Conservation (phyloP, 2,113 vertebrate species). For the Etia nguti region DNA sequence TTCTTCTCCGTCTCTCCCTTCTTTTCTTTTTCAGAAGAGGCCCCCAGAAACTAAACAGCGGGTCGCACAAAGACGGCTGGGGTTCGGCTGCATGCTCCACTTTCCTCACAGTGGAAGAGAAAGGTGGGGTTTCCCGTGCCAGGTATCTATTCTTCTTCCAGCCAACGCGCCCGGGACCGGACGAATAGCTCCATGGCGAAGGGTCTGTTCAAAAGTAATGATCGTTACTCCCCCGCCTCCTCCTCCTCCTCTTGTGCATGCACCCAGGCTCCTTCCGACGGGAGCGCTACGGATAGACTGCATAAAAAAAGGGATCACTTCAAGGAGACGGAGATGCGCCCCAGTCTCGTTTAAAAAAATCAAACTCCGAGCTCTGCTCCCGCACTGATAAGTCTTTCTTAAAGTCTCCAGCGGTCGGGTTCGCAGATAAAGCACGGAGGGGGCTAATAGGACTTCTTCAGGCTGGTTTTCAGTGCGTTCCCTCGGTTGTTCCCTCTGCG, state of each 20-base stretch:
- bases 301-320: constrained; percentile 48
- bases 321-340: constrained; percentile 61
- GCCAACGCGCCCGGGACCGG: constrained; percentile 39
- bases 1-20: background rate
- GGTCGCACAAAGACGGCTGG: constrained; percentile 61
- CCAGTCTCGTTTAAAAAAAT: constrained; percentile 23
- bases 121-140: constrained; percentile 22
- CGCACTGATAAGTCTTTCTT: background rate
- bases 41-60: constrained; percentile 59
- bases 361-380: constrained; percentile 33
- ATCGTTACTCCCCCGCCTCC: constrained; percentile 16
- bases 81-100: constrained; percentile 60
- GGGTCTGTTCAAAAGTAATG: constrained; percentile 48
- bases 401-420: constrained; percentile 2
- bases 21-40: constrained; percentile 36
- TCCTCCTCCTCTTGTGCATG: constrained; percentile 10
- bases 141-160: constrained; percentile 33
- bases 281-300: constrained; percentile 23
- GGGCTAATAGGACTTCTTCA: background rate
- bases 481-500: constrained; percentile 13
- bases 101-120: constrained; percentile 40
- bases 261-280: constrained; percentile 33
- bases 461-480: constrained; percentile 12
- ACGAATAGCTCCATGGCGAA: constrained; percentile 60
- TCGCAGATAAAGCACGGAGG: background rate